These are phyloP conservation scores for Pocillopora damicornis DNA, from an alignment of 64 coral and sea anemone species.

Conservation along the genomic window DNA sequence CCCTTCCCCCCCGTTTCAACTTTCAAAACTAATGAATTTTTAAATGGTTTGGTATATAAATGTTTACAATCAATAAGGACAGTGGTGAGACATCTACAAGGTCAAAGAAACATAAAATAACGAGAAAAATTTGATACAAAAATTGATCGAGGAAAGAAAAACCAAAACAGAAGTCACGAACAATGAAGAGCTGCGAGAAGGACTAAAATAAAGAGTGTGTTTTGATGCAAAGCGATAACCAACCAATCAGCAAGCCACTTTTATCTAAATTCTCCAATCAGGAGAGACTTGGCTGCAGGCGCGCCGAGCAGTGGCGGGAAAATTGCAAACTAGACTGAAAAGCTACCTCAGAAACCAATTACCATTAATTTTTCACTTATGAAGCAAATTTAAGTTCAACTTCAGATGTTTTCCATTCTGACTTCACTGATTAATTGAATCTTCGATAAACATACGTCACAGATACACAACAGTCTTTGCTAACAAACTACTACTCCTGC, in stretches of 20 bases:
- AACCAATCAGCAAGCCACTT: not conserved
- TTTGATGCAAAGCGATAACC: no score
- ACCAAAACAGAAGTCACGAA: no score
- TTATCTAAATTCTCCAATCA: not conserved
- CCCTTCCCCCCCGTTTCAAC: not conserved
- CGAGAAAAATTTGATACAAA: no score
- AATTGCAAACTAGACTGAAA: not conserved
- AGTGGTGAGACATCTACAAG: no score
- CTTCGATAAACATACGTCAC: not conserved
- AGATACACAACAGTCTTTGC: not conserved
- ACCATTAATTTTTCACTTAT: not conserved
- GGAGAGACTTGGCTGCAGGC: not conserved
- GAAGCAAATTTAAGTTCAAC: not conserved
- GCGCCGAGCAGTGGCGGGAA: not conserved
- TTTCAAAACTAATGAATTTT: no score
- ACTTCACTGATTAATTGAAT: conserved; percentile 33
- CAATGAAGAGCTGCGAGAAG: no score
- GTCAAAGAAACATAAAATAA: no score
- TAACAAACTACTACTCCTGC: not conserved
- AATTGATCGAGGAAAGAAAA: no score
- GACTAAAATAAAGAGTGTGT: no score
- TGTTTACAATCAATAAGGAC: no score
- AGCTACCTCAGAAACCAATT: not conserved
- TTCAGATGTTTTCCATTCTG: not conserved
- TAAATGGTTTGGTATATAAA: no score